Evolutionary conservation across 1,140 invertebrate genomes (phyloP).

Genomic region (Phocides pigmalion): DNA sequence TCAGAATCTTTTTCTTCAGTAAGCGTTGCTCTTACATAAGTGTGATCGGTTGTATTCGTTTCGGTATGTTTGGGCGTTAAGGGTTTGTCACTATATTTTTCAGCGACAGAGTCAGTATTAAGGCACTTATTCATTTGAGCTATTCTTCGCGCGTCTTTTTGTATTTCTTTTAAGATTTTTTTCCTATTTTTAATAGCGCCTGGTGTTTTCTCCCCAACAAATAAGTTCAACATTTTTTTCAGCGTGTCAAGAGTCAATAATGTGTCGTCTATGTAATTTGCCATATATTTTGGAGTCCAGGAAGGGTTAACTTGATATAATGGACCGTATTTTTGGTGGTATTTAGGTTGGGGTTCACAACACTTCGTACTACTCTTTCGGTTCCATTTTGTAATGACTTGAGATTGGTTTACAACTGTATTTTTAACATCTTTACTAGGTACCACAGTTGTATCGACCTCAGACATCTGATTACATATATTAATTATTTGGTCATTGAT

Average conservation of each 20-base stretch:
- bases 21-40: too few species aligned
- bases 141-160: too few species aligned
- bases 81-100: too few species aligned
- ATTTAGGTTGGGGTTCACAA: too few species aligned
- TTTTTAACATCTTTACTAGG: background rate
- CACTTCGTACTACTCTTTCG: background rate
- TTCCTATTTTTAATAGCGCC: too few species aligned
- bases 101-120: too few species aligned
- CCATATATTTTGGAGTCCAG: background rate
- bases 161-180: background rate
- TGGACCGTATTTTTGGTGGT: background rate
- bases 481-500: conserved; percentile 14
- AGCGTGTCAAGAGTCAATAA: conserved; percentile 7
- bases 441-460: conserved; percentile 10
- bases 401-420: background rate
- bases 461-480: conserved; percentile 11
- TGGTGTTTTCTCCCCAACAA: background rate
- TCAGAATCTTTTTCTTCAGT: too few species aligned
- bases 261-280: background rate
- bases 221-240: background rate
- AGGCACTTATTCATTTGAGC: too few species aligned
- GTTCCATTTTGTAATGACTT: background rate
- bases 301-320: background rate
- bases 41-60: too few species aligned
- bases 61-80: too few species aligned